Evolutionary conservation across 2,113 vertebrate species (phyloP).

Genomic region (Bos indicus): DNA sequence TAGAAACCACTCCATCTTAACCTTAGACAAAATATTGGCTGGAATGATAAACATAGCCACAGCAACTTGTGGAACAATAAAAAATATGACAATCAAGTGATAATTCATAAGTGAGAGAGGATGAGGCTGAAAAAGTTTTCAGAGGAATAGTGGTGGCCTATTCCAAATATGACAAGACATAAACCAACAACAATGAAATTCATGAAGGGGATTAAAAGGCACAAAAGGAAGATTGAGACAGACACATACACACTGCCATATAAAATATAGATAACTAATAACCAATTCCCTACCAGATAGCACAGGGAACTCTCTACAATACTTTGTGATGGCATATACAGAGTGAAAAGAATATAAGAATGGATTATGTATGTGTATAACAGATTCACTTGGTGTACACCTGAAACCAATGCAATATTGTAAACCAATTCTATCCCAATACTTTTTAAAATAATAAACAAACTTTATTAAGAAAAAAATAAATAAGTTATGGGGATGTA

Average conservation of each 20-base stretch:
- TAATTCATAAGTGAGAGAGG: neutral
- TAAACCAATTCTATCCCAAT: neutral
- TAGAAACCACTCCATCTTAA: neutral
- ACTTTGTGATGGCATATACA: neutral
- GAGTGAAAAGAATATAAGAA: neutral
- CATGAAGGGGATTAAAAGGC: neutral
- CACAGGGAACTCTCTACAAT: neutral
- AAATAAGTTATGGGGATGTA: neutral
- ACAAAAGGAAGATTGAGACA: neutral
- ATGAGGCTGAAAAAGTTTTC: neutral
- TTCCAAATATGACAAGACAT: neutral
- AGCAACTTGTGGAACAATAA: neutral
- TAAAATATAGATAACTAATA: neutral
- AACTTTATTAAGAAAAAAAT: neutral
- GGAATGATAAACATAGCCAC: neutral
- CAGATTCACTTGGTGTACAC: neutral
- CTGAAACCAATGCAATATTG: neutral
- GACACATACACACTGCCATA: neutral
- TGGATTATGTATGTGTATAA: neutral
- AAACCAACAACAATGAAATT: neutral
- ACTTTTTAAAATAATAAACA: neutral
- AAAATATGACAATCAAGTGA: neutral
- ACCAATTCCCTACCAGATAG: neutral
- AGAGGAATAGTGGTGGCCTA: neutral
- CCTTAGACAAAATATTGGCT: neutral